These are phyloP conservation scores for Abscondita cerata DNA, from an alignment of 2,888 invertebrate genomes.

Conservation along the genomic window DNA sequence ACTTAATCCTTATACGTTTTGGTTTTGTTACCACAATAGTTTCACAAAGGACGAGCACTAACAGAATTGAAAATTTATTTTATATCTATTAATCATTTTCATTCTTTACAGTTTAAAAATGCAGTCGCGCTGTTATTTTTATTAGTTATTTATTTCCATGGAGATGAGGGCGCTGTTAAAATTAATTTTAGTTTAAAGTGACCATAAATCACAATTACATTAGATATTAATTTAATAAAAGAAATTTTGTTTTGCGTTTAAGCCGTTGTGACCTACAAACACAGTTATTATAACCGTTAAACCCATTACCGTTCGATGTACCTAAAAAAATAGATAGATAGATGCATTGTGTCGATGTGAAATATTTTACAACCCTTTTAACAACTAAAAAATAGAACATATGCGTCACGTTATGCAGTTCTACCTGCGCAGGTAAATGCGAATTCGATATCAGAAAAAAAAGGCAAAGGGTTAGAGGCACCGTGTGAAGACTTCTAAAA, in stretches of 20 bases:
- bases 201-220: slow-evolving; percentile 6
- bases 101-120: slow-evolving; percentile 29
- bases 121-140: slow-evolving; percentile 16
- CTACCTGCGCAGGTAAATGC: slow-evolving; percentile 43
- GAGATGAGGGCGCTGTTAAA: background rate
- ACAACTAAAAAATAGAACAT: slow-evolving; percentile 43
- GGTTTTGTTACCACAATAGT: slow-evolving; percentile 52
- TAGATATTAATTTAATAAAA: background rate
- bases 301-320: slow-evolving; percentile 29
- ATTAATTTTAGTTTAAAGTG: background rate
- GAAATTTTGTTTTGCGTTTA: background rate
- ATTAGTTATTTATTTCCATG: slow-evolving; percentile 6
- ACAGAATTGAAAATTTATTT: slow-evolving; percentile 30
- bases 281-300: slow-evolving; percentile 33
- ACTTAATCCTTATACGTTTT: slow-evolving; percentile 56
- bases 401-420: slow-evolving; percentile 44
- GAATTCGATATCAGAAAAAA: slow-evolving; percentile 38
- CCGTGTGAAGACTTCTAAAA: slow-evolving; percentile 46
- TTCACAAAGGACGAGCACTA: slow-evolving; percentile 37
- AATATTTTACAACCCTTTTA: slow-evolving; percentile 50
- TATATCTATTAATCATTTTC: slow-evolving; percentile 33
- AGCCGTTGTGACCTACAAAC: slow-evolving; percentile 25
- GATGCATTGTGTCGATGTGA: slow-evolving; percentile 44
- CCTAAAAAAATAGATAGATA: slow-evolving; percentile 43
- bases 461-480: slow-evolving; percentile 42